Conservation (phyloP, 2,888 invertebrate species). For the Esperia sulphurella region DNA sequence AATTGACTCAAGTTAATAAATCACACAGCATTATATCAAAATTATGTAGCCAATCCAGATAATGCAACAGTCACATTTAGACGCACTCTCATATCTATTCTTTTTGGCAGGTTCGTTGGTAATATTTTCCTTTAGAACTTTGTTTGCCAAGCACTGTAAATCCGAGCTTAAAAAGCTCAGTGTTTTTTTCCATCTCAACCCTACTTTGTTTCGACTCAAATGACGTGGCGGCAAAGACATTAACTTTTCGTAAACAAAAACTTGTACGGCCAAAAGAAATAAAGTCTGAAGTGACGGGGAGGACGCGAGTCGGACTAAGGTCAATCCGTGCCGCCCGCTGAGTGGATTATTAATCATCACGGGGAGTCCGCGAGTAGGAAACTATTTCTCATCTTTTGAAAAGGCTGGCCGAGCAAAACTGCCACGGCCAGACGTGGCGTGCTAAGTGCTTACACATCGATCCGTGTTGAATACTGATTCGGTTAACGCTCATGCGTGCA, state of each 20-base stretch:
- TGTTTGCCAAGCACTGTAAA: neutral
- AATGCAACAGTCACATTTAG: neutral
- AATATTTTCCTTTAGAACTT: neutral
- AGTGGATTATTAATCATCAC: constrained; percentile 65
- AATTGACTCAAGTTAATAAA: too few relatives aligned
- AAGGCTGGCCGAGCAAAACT: constrained; percentile 56
- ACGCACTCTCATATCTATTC: too few relatives aligned
- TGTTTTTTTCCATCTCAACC: neutral
- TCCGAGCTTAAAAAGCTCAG: neutral
- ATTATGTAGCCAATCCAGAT: neutral
- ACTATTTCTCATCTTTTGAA: constrained; percentile 73
- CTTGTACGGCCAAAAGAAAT: constrained; percentile 13
- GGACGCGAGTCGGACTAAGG: constrained; percentile 44
- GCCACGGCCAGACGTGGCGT: constrained; percentile 56
- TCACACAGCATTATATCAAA: too few relatives aligned
- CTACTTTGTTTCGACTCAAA: constrained; percentile 7
- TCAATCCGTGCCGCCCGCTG: constrained; percentile 60
- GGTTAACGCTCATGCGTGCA: too few relatives aligned
- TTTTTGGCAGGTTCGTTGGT: neutral
- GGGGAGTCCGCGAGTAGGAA: constrained; percentile 57
- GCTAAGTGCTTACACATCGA: constrained; percentile 55
- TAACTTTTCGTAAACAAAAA: constrained; percentile 24
- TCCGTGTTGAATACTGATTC: constrained; percentile 18
- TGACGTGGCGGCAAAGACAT: constrained; percentile 16
- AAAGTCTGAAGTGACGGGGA: constrained; percentile 16